Base-by-base conservation (phyloP, 2,797 vertebrate genomes). In the Sebastes kiyomatsui region DNA sequence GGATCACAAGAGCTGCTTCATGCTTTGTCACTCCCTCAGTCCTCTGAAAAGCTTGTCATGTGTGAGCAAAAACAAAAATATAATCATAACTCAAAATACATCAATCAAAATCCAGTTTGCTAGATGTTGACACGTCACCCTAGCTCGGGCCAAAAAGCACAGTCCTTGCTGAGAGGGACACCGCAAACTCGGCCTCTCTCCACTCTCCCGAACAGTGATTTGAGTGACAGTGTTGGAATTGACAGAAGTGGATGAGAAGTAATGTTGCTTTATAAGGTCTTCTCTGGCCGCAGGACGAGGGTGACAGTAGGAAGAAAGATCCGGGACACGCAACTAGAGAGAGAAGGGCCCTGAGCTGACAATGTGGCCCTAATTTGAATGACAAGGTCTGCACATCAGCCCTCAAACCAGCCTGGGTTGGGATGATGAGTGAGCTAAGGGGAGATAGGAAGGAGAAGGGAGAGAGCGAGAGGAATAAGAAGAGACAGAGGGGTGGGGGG, bases 311-410 rank as follows among this genome's bases (percentile, higher is more conserved):
- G 73, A 84, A 90, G 87, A 93, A 90, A 89, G 90, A 93, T 86
- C 75, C 80, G 25, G 88, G 88, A 90, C 87, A 86, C 58, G 79
- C 82, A 75, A 79, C 73, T n/a, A 71, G 75, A 83, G 84, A 83
- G 94, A 91, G 86, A 88, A 95, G 92, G 90, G 93, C 93, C 93
- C 90, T 94, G 95, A 94, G 90, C 96, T 97, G 96, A 97, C 95
- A 96, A 95, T 94, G 96, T 96, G 95, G 93, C 86, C 95, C 95
- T 96, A 97, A 98, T 97, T 94, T 96, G 96, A 97, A 96, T 97
- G 97, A 97, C 97, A 96, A 89, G 96, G 92, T 85, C 96, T 96
- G 90, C 86, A 85, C 92, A 91, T 94, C 89, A 91, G 90, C 91
- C 93, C 90, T 91, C 82, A 75, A 91, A 93, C 88, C 85, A 88